Evolutionary conservation across 2,797 vertebrate genomes (phyloP).

Genomic region (Sebastolobus altivelis): DNA sequence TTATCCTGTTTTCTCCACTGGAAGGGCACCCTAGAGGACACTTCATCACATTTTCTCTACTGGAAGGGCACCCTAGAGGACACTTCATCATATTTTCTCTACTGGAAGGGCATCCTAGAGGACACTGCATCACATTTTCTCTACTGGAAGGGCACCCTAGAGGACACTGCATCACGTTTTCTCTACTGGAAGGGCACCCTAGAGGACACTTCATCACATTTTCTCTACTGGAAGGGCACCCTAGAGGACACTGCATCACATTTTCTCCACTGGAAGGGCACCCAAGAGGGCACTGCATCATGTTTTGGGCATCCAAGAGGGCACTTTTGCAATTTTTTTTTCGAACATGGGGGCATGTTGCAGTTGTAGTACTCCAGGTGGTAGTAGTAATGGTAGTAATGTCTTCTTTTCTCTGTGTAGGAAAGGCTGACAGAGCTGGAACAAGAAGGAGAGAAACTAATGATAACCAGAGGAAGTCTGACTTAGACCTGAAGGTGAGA

Average conservation of each 20-base stretch:
- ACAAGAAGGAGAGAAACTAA: slow-evolving; percentile 63
- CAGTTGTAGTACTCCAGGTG: not conserved
- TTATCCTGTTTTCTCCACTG: not conserved
- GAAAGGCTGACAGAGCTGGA: not conserved
- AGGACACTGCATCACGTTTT: not conserved
- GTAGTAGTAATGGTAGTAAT: not conserved
- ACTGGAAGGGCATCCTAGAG: not conserved
- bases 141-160: not conserved
- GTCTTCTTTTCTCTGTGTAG: slow-evolving; percentile 32
- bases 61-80: not conserved
- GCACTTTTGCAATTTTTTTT: not conserved
- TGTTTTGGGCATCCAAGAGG: not conserved
- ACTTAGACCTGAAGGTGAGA: slow-evolving; percentile 68
- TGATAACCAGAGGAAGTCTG: slow-evolving; percentile 55
- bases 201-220: rapidly evolving
- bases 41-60: not conserved
- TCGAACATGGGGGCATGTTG: not conserved
- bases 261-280: no score
- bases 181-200: not conserved
- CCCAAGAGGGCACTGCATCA: not conserved
- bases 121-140: not conserved
- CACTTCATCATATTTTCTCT: not conserved
- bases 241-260: rapidly evolving
- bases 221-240: no score
- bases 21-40: not conserved